These are phyloP conservation scores for Pollenia griseotomentosa DNA, from an alignment of 2,888 invertebrate genomes.

Conservation along the genomic window DNA sequence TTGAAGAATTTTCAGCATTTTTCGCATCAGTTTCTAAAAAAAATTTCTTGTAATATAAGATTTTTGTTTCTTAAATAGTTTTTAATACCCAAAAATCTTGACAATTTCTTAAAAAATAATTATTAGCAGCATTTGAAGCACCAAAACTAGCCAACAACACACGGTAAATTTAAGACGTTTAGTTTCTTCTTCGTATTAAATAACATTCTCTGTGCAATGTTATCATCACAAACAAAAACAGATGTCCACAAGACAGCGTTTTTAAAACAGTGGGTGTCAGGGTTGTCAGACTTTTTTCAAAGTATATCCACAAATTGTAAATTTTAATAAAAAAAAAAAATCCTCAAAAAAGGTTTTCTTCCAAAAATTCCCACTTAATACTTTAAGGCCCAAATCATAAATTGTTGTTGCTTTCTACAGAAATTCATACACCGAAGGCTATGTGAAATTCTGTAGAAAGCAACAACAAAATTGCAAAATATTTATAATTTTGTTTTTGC, in stretches of 20 bases:
- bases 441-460: too few relatives aligned
- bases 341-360: too few relatives aligned
- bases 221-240: background rate
- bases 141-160: slow-evolving; percentile 17
- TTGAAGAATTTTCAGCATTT: slow-evolving; percentile 77
- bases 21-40: slow-evolving; percentile 58
- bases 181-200: background rate
- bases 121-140: slow-evolving; percentile 10
- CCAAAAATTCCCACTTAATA: too few relatives aligned
- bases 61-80: background rate
- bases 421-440: too few relatives aligned
- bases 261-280: background rate
- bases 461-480: too few relatives aligned
- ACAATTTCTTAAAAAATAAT: slow-evolving; percentile 8
- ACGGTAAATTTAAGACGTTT: slow-evolving; percentile 13
- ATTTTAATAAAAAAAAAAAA: too few relatives aligned
- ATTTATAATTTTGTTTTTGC: too few relatives aligned
- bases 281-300: too few relatives aligned
- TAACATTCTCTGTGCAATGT: background rate
- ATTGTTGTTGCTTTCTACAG: too few relatives aligned
- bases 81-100: slow-evolving; percentile 12
- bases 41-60: background rate
- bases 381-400: too few relatives aligned
- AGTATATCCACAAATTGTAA: too few relatives aligned
- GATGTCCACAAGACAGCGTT: slow-evolving; percentile 14